Evolutionary conservation across 2,797 vertebrate species (phyloP), one percentile per base, ranked within the genome.

Genomic region (Lophius americanus): DNA sequence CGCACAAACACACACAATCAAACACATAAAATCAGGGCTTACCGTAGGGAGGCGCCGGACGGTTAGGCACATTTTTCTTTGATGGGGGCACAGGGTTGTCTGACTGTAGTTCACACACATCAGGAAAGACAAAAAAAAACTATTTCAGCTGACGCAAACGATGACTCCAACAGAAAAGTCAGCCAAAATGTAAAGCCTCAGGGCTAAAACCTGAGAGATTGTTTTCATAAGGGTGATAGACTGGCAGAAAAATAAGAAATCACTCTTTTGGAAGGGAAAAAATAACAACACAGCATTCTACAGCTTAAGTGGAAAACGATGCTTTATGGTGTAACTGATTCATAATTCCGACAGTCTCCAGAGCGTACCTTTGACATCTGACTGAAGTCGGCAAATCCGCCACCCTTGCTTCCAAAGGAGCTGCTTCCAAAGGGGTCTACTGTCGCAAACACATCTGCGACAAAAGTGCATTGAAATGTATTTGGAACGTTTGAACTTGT

Each of bases 381-480:
- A 92, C 95, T 98, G 88, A 99, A 99, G 92, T 99, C 96, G 4
- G 97, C 97, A 86, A 99, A 99, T 78, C 96, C 96, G 53, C 94
- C 91, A 10, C 92, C 91, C 38, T 92, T 91, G 74, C 91, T 90
- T 73, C 78, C 94, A 88, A 96, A 97, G 71, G 95, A 80, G 71
- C 93, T 86, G 74, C 93, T 93, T 80, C 94, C 95, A 68, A 98
- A 99, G 0, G 95, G 94, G 85, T 98, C 96, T 41, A 85, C 78
- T 1, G 94, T 92, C 78, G 95, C 95, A 77, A 99, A 99, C 1
- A 92, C 95, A 90, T 98, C 97, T 98, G 91, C 23, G 68, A 85
- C 73, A 85, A 81, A 46, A 78, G 72, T 36, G 52, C 55, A 84
- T 70, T 73, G 62, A 85, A 73, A 75, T 32, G 49, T 51, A 77